Conservation (phyloP, 2,113 vertebrate genomes). For the Rhineura floridana region DNA sequence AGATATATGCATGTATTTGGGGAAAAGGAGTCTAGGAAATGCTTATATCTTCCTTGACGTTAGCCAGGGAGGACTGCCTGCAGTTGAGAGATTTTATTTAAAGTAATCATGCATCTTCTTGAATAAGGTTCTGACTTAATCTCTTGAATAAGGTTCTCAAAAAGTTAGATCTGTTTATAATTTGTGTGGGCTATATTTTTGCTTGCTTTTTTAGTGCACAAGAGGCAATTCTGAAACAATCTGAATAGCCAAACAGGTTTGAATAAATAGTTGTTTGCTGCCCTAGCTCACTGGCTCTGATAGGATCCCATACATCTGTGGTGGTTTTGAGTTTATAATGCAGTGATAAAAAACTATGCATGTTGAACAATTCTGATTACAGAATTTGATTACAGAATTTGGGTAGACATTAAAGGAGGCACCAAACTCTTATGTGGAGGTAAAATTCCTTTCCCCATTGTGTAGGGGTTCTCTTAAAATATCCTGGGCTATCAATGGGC, state of each 20-base stretch:
- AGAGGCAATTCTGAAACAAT: neutral
- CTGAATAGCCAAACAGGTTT: neutral
- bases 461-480: neutral
- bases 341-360: neutral
- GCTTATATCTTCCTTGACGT: neutral
- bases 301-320: neutral
- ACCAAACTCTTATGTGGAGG: neutral
- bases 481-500: too few species aligned
- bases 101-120: neutral
- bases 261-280: neutral
- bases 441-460: neutral
- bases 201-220: neutral
- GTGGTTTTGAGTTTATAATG: neutral
- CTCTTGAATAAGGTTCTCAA: neutral
- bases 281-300: neutral
- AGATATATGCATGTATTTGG: neutral
- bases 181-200: neutral
- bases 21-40: neutral
- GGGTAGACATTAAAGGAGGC: neutral
- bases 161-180: neutral
- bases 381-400: neutral
- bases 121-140: neutral
- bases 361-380: neutral
- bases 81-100: neutral
- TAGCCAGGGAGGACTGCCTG: neutral